These are phyloP conservation scores for Smutsia gigantea DNA, from an alignment of 2,797 vertebrate species.

Conservation along the genomic window DNA sequence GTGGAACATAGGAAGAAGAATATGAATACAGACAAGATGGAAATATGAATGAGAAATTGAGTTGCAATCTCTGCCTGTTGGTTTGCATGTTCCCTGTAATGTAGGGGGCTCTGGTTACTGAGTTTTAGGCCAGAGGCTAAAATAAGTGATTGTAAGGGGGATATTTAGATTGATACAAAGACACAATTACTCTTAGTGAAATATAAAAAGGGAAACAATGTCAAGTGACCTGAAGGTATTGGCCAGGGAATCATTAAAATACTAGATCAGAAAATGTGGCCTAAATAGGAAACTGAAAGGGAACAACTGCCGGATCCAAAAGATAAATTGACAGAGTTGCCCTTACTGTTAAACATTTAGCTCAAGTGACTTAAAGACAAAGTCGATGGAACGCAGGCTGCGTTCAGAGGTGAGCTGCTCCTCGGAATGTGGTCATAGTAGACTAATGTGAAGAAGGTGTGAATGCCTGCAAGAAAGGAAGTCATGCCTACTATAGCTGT, in stretches of 20 bases:
- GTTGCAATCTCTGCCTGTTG: background rate
- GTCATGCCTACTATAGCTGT: no score
- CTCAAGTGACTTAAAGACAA: background rate
- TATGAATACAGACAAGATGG: background rate
- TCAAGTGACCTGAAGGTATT: background rate
- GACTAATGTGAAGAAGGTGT: background rate
- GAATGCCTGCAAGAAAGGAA: background rate
- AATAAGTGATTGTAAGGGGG: background rate
- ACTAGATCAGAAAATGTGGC: background rate
- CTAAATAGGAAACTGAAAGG: background rate
- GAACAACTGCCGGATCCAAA: background rate
- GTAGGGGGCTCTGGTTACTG: background rate
- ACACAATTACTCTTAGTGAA: background rate
- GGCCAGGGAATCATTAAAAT: background rate
- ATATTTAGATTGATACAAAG: background rate
- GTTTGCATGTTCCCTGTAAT: background rate
- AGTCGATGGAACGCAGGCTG: accelerated
- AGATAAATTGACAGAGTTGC: background rate
- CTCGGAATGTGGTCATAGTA: no score
- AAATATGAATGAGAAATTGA: background rate
- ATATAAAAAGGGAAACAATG: background rate
- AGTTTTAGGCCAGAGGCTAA: background rate
- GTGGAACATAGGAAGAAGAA: background rate
- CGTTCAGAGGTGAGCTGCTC: background rate
- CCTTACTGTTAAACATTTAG: background rate